phyloP scores from a whole-genome alignment of 2,888 invertebrate genomes.

The Cerastis leucographa region DNA sequence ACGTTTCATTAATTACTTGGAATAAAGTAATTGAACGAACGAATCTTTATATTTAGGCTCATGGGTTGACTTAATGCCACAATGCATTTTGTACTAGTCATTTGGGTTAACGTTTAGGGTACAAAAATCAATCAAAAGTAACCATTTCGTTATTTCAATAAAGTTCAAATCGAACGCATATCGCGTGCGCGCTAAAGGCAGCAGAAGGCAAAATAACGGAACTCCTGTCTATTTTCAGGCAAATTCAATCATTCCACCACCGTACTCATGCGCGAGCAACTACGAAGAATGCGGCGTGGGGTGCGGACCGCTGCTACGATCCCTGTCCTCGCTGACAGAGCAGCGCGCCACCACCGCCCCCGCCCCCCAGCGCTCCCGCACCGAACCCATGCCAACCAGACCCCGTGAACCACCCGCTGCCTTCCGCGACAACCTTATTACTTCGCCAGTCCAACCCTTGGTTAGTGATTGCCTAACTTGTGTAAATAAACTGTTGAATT shows the following conservation, averaged over 20 bases:
- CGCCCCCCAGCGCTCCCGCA: conserved; percentile 68
- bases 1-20: no score
- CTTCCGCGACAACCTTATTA: conserved; percentile 83
- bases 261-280: conserved; percentile 95
- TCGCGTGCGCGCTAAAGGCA: no score
- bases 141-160: no score
- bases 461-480: conserved; percentile 67
- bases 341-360: conserved; percentile 58
- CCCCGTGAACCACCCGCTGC: conserved; percentile 70
- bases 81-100: no score
- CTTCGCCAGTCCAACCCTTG: conserved; percentile 80
- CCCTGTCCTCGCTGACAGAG: conserved; percentile 91
- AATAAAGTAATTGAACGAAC: no score
- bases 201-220: conserved; percentile 9
- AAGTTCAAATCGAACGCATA: no score
- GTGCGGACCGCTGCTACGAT: conserved; percentile 89
- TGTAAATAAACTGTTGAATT: no score
- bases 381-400: conserved; percentile 62
- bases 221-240: conserved; percentile 87
- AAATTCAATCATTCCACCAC: conserved; percentile 95
- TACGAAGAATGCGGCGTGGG: conserved; percentile 91
- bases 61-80: no score
- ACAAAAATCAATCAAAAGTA: no score
- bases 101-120: no score
- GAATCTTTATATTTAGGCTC: no score